Conservation (phyloP, 2,888 invertebrate species). For the Zaprionus obscuricornis region DNA sequence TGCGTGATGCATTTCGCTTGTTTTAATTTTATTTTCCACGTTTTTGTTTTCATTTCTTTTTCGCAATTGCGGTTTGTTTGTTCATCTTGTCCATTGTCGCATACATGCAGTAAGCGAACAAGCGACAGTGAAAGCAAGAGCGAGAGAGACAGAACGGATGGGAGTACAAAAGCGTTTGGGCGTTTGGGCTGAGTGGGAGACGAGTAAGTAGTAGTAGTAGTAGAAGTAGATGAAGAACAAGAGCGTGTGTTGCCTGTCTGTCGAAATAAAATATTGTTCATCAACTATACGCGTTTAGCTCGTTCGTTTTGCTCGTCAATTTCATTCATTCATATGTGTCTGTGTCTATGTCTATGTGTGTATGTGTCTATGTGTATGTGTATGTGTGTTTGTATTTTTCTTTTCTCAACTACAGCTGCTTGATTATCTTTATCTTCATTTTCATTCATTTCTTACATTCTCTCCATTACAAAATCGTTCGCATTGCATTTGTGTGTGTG, state of each 20-base stretch:
- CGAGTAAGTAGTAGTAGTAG: no score
- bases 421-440: no score
- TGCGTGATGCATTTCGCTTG: neutral
- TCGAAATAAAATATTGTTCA: slow-evolving; percentile 14
- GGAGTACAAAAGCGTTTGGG: neutral
- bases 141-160: neutral
- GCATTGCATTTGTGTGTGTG: no score
- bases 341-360: slow-evolving; percentile 9
- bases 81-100: slow-evolving; percentile 50
- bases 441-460: no score
- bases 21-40: slow-evolving; percentile 12
- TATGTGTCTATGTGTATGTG: neutral
- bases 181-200: no score
- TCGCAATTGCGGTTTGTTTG: slow-evolving; percentile 37
- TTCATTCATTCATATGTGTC: slow-evolving; percentile 3
- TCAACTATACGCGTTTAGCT: slow-evolving; percentile 24
- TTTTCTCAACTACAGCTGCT: no score
- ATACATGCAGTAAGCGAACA: slow-evolving; percentile 31
- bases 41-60: slow-evolving; percentile 23
- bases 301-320: slow-evolving; percentile 28
- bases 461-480: no score
- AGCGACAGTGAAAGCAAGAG: neutral
- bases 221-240: no score
- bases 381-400: slow-evolving; percentile 4
- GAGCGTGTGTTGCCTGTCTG: no score